These are phyloP conservation scores for Erynnis tages DNA, from an alignment of 2,888 invertebrate species.

Conservation along the genomic window DNA sequence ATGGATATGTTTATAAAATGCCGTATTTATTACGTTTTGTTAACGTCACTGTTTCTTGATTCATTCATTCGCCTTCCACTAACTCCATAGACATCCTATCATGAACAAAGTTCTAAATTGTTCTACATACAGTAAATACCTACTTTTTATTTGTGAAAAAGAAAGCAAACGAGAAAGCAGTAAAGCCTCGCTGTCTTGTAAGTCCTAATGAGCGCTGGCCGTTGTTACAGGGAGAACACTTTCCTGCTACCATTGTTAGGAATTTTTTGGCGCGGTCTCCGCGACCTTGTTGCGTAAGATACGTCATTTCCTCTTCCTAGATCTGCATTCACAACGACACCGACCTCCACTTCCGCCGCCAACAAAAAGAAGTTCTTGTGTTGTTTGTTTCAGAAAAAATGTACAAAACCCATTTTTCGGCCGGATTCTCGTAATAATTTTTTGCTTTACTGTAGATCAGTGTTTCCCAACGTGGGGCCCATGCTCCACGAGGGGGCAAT, in stretches of 20 bases:
- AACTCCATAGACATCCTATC: too few species aligned
- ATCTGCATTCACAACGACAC: conserved; percentile 50
- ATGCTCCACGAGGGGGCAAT: too few species aligned
- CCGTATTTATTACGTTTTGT: too few species aligned
- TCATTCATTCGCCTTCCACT: too few species aligned
- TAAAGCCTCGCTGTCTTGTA: conserved; percentile 16
- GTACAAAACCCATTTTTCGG: too few species aligned
- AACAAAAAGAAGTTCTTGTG: conserved; percentile 32
- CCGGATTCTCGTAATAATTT: too few species aligned
- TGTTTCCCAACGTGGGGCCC: too few species aligned
- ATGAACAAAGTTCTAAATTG: too few species aligned
- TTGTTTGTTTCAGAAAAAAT: not conserved
- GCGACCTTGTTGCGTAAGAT: conserved; percentile 65
- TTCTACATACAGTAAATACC: too few species aligned
- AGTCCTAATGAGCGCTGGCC: conserved; percentile 3
- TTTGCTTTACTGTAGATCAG: too few species aligned
- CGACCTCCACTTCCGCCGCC: conserved; percentile 53
- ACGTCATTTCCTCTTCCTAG: conserved; percentile 71
- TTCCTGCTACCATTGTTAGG: conserved; percentile 41
- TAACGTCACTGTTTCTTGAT: too few species aligned
- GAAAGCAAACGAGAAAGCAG: conserved; percentile 24
- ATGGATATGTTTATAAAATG: too few species aligned
- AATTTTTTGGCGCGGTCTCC: conserved; percentile 51
- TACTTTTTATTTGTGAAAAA: conserved; percentile 17
- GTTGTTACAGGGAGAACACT: conserved; percentile 24